A percentile compares a stretch with the other conserved stretches of the same genome.
Conservation (phyloP, 2,113 vertebrate genomes). For the Boleophthalmus pectinirostris region DNA sequence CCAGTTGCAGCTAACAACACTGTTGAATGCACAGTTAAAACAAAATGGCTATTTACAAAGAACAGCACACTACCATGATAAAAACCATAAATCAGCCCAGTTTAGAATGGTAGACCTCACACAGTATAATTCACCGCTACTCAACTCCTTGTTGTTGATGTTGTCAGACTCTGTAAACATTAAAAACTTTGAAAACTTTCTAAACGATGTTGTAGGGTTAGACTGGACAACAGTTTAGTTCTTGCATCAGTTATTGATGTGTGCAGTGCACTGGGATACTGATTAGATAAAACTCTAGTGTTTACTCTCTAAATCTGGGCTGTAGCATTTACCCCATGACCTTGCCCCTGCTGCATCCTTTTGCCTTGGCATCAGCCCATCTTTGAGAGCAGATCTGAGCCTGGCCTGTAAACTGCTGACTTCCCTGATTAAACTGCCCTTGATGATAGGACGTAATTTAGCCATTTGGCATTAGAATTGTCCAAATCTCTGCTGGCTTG, state of each 20-base stretch:
- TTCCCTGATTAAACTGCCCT: slow-evolving; percentile 32
- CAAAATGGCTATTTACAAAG: not conserved
- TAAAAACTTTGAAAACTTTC: not conserved
- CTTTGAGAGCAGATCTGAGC: slow-evolving; percentile 44
- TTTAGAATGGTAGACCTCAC: not conserved
- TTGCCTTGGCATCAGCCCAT: slow-evolving; percentile 53
- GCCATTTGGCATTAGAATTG: slow-evolving; percentile 25
- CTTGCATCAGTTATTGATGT: slow-evolving; percentile 44
- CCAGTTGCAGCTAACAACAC: not conserved
- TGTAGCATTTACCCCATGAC: slow-evolving; percentile 51
- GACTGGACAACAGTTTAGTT: slow-evolving; percentile 37
- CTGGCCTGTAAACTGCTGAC: slow-evolving; percentile 45
- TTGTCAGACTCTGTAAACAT: slow-evolving; percentile 40
- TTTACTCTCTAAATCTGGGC: slow-evolving; percentile 53
- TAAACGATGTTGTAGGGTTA: not conserved
- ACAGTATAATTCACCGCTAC: not conserved
- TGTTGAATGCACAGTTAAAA: not conserved
- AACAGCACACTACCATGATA: not conserved
- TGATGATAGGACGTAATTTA: slow-evolving; percentile 45
- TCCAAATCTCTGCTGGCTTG: not conserved
- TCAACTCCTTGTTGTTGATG: not conserved
- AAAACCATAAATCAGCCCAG: not conserved
- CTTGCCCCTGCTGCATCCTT: slow-evolving; percentile 49
- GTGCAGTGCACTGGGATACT: slow-evolving; percentile 46
- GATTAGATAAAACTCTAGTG: slow-evolving; percentile 64